These are phyloP conservation scores for Hyperopisus bebe DNA, from an alignment of 2,113 vertebrate genomes.

Conservation along the genomic window DNA sequence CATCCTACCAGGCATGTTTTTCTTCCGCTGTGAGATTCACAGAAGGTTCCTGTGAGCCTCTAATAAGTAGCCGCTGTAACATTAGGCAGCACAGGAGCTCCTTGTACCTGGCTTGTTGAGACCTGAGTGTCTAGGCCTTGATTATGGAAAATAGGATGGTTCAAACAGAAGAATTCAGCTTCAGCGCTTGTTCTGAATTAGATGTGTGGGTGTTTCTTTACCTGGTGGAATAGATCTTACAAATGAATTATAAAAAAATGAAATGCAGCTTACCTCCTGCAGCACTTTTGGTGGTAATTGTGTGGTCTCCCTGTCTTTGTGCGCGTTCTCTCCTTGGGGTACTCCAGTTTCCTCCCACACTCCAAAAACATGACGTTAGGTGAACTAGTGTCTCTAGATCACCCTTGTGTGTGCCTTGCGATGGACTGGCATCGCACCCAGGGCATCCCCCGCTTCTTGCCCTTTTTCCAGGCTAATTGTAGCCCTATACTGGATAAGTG, in stretches of 20 bases:
- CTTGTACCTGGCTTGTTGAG: background rate
- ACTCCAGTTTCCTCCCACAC: background rate
- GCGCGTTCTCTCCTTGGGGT: background rate
- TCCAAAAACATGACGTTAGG: background rate
- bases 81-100: background rate
- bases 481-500: background rate
- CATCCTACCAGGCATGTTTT: slow-evolving; percentile 67
- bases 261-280: background rate
- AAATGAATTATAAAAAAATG: background rate
- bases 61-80: background rate
- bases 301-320: background rate
- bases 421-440: background rate
- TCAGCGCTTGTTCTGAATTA: background rate
- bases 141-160: background rate
- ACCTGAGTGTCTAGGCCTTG: background rate
- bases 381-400: background rate
- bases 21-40: slow-evolving; percentile 42
- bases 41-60: background rate
- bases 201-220: background rate
- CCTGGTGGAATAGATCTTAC: background rate
- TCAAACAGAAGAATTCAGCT: background rate
- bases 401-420: background rate
- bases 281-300: background rate
- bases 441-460: background rate
- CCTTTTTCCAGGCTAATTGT: background rate